Base-by-base conservation (phyloP, 2,797 vertebrate species). In the Gorsachius magnificus region DNA sequence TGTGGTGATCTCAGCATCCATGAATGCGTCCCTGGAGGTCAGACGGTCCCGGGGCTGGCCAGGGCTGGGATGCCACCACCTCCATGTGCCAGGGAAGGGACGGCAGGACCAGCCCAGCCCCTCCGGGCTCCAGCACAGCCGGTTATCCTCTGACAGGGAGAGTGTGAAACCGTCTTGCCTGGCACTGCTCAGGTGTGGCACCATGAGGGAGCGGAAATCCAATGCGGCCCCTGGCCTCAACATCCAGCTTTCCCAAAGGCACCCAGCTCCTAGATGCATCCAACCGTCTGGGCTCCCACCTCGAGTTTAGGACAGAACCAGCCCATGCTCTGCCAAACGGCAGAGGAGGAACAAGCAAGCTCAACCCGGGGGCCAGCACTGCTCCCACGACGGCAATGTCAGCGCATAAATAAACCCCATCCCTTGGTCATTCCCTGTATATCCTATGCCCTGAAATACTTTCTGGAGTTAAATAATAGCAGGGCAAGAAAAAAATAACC, bases 381-480 rank as follows among this genome's bases (percentile, higher is more conserved):
- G 54, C 61, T 56, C 60, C 64, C 21, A 2, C 0, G 2, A 10
- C 3, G 13, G 17, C 66, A 6, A 1, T 11, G 50, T 18, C 41
- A 11, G 41, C 29, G 48, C 1, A 1, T 11, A 29, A 45, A n/a
- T 18, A 16, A 48, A 9, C 3, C 25, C 69, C 43, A 2, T 7
- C 25, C 56, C 17, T 21, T 18, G 31, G 35, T 20, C 3, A 2
- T 12, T 63, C 69, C 16, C 51, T 20, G 14, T 1, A 6, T 36
- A 16, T 5, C 0, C 24, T 8, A 1, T 38, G 50, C 70, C 70
- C 70, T 25, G 38, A 33, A n/a, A 36, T 28, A 33, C 41, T n/a
- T 65, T 29, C 38, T 33, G n/a, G 38, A 58, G 83, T 22, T 46
- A 46, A 72, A 11, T 33, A 24, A 71, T 9, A 77, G 35, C 33